Evolutionary conservation across 2,888 invertebrate genomes (phyloP), one percentile per base, ranked within the genome.

Genomic region (Cheilosia impressa): DNA sequence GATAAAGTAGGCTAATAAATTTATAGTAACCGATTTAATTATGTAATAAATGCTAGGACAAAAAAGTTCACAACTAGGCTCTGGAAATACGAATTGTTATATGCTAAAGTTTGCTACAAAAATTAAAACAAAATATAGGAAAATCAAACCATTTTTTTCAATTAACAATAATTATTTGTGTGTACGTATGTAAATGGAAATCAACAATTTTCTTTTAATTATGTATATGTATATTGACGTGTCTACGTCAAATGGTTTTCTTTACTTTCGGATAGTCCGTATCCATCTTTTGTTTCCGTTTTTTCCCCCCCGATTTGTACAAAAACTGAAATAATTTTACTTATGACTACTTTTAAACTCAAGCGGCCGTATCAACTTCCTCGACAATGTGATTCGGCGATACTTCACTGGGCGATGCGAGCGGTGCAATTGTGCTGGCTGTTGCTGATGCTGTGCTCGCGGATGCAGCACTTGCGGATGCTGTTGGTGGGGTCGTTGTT

Each of bases 301-400:
- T 55, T 50, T 57, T 50, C 17, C 27, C 41, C 45, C 71, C 60
- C 62, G 57, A 76, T 85, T 81, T 85, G 85, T 85, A 85, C 81
- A 81, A 80, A 85, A 72, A 81, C 53, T 76, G 22, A 85, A 72
- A 77, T 69, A 75, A 50, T 72, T 79, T 62, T 57, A 52, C 68
- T 83, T 78, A 79, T n/a, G 53, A 53, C 63, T 79, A 79, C 62
- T 27, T 60, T 27, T 53, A 55, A 22, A 53, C 79, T 91, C 90
- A 92, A 88, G 92, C 92, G 41, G 91, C 91, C 43, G 92, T 92
- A 84, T 92, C 92, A 38, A 92, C 92, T 88, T 92, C 92, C 88
- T 92, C 92, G 34, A 91, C 92, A 73, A 92, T 91, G 87, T 92
- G 92, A 85, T 92, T 92, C 38, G 92, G 91, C 41, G 92, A 90